These are phyloP conservation scores for Lutjanus campechanus DNA, from an alignment of 2,797 vertebrate genomes.

Conservation along the genomic window DNA sequence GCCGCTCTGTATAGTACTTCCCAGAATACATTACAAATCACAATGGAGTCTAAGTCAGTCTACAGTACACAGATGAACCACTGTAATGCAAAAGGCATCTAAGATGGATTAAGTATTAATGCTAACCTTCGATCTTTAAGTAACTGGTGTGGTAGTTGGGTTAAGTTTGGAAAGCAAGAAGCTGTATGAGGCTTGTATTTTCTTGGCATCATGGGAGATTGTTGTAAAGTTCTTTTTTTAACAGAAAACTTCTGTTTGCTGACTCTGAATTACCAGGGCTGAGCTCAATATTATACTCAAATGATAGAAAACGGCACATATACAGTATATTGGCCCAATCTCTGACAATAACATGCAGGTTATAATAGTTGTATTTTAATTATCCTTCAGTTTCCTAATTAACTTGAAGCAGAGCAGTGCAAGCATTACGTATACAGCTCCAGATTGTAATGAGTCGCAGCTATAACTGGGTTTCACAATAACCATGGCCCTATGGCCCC, in stretches of 20 bases:
- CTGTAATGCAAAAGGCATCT: background rate
- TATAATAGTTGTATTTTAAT: background rate
- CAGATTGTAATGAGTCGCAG: background rate
- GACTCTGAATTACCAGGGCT: conserved; percentile 10
- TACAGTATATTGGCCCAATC: background rate
- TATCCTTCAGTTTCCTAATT: background rate
- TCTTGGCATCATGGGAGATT: background rate
- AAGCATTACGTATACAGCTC: background rate
- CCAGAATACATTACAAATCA: conserved; percentile 5
- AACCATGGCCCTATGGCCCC: no score
- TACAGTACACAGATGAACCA: background rate
- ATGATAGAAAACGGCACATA: background rate
- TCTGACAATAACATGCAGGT: background rate
- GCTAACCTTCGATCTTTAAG: background rate
- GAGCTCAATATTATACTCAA: conserved; percentile 5
- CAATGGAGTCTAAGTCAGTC: background rate
- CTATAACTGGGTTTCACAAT: background rate
- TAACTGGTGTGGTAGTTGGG: background rate
- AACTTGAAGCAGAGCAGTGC: background rate
- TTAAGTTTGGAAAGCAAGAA: background rate
- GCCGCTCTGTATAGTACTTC: background rate
- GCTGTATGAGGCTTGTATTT: background rate
- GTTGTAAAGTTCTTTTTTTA: conserved; percentile 20
- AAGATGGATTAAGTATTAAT: conserved; percentile 38
- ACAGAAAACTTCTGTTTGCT: background rate